Percentiles rank a stretch among this genome's conserved stretches.
phyloP scores from a whole-genome alignment of 2,888 invertebrate genomes.

The Chromoteleia sp. region DNA sequence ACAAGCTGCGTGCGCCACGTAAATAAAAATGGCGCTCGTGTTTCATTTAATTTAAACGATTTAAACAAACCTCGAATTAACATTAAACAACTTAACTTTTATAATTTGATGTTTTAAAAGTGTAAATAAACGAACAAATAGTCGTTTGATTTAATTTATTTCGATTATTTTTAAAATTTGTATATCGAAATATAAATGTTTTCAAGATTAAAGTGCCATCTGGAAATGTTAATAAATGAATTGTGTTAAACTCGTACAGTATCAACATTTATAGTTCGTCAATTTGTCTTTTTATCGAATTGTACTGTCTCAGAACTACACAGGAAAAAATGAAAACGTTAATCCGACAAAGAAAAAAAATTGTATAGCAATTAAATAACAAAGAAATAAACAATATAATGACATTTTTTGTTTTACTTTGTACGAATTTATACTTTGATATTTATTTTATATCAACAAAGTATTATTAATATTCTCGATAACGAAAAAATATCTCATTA shows the following conservation, averaged over 20 bases:
- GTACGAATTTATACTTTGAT: not conserved
- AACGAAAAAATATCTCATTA: not conserved
- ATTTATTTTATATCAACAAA: not conserved
- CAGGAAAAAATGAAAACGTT: constrained; percentile 17
- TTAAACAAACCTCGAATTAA: too few relatives aligned
- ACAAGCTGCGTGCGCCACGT: not conserved
- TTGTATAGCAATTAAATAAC: not conserved
- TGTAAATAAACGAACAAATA: too few relatives aligned
- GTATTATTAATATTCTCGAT: not conserved
- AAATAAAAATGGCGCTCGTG: too few relatives aligned
- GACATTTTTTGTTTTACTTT: not conserved
- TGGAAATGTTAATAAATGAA: constrained; percentile 23
- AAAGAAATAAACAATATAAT: not conserved
- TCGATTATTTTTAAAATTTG: too few relatives aligned
- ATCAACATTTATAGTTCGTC: constrained; percentile 58
- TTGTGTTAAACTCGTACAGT: constrained; percentile 51
- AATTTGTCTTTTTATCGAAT: constrained; percentile 44
- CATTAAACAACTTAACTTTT: too few relatives aligned
- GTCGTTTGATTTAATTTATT: too few relatives aligned
- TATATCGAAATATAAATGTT: too few relatives aligned
- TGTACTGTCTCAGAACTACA: constrained; percentile 46
- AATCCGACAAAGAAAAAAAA: not conserved
- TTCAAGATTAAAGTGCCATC: not conserved
- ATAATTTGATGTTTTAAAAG: too few relatives aligned
- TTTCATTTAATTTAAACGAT: too few relatives aligned